A percentile compares a stretch with the other conserved stretches of the same genome.
Conservation (phyloP, 2,797 vertebrate species). For the Crypturellus tataupa region DNA sequence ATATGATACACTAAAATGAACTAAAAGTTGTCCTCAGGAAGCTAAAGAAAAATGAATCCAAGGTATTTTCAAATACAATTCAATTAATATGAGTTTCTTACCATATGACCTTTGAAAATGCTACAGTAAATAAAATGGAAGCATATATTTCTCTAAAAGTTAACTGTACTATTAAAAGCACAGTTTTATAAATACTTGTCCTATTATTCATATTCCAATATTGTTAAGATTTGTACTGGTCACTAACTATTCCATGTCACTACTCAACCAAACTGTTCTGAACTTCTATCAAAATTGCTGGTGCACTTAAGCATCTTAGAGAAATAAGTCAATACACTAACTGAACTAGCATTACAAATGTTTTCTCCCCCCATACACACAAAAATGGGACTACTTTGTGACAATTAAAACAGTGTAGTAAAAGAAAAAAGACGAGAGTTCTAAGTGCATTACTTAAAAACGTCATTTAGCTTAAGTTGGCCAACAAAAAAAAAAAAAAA, state of each 20-base stretch:
- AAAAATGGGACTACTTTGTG: slow-evolving; percentile 72
- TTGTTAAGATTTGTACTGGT: slow-evolving; percentile 17
- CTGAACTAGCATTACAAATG: slow-evolving; percentile 43
- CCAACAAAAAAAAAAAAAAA: slow-evolving; percentile 86
- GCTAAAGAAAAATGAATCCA: not conserved
- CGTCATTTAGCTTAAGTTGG: slow-evolving; percentile 88
- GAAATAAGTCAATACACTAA: slow-evolving; percentile 29
- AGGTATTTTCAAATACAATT: slow-evolving; percentile 64
- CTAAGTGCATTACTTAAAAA: slow-evolving; percentile 81
- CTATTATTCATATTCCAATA: slow-evolving; percentile 41
- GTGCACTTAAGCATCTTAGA: slow-evolving; percentile 19
- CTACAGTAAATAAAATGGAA: slow-evolving; percentile 69
- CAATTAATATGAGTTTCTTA: slow-evolving; percentile 11
- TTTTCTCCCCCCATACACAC: not conserved
- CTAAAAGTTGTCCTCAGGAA: not conserved
- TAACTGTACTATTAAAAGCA: slow-evolving; percentile 29
- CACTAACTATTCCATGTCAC: slow-evolving; percentile 20
- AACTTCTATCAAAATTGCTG: slow-evolving; percentile 56
- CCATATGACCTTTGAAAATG: slow-evolving; percentile 31
- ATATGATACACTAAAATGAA: not conserved
- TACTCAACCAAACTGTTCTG: slow-evolving; percentile 56
- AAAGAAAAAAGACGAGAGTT: slow-evolving; percentile 72
- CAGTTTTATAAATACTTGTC: slow-evolving; percentile 71
- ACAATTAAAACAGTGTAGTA: slow-evolving; percentile 80
- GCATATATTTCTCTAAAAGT: not conserved